Base-by-base conservation (phyloP, 2,113 vertebrate species). In the Pleuronectes platessa region DNA sequence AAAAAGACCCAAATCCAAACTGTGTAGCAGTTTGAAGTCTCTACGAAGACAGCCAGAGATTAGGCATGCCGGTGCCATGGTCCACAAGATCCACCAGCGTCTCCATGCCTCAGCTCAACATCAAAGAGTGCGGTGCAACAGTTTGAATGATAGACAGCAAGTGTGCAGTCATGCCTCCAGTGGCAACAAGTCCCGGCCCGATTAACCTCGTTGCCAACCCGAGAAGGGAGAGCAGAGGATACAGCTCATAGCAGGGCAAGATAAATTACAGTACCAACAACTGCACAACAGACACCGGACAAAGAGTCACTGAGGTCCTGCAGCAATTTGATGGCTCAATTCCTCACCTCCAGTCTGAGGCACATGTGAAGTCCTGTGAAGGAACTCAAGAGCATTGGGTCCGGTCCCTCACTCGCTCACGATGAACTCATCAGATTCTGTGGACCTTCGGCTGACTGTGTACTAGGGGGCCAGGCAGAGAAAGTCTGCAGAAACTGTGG, bases 131-230 rank as follows among this genome's bases (percentile, higher is more conserved):
- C 71, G 51, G 42, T 2, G 55, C 73, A 68, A 55, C 60, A 71
- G 68, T 82, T 82, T 89, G 89, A 92, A 74, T 84, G 87, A 90
- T 86, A 76, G 88, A 37, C 80, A 71, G 68, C 86, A 88, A 86
- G 76, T 89, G 86, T 82, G 83, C 79, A 37, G 76, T 61, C 78
- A 51, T 54, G 70, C 58, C 76, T 69, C 59, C 14, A 3, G 56
- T 62, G 79, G 78, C 68, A 59, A 54, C n/a, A 14, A 40, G 74
- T 85, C 84, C 76, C 42, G n/a, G 60, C 53, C 66, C 11, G 65
- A 87, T 85, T 83, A 87, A 77, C 79, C 81, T 49, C 77, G 27
- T 49, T 51, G 72, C 80, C 71, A 24, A 59, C 60, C 23, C 17
- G 23, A 45, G 63, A 68, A 76, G 77, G 54, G 65, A 70, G 55